These are phyloP conservation scores for Zeuzera pyrina DNA, from an alignment of 2,888 invertebrate genomes.

Conservation along the genomic window DNA sequence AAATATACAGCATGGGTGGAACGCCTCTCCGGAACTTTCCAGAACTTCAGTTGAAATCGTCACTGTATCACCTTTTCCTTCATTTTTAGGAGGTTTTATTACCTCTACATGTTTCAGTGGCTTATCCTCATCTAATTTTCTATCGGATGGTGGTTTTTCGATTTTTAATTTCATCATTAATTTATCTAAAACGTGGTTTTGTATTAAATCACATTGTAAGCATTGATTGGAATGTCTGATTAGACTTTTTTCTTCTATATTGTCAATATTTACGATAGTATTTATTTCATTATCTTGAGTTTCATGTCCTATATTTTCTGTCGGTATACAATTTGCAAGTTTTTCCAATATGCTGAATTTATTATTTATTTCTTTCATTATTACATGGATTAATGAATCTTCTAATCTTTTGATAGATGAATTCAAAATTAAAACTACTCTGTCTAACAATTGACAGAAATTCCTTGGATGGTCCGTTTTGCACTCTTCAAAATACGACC, in stretches of 20 bases:
- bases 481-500: slow-evolving; percentile 24
- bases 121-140: slow-evolving; percentile 6
- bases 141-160: slow-evolving; percentile 10
- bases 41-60: too few relatives aligned
- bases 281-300: slow-evolving; percentile 1
- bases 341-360: slow-evolving; percentile 9
- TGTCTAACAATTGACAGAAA: slow-evolving; percentile 39
- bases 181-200: slow-evolving; percentile 39
- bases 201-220: slow-evolving; percentile 42
- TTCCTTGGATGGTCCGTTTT: slow-evolving; percentile 19
- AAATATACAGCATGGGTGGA: too few relatives aligned
- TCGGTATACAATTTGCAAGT: not conserved
- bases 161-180: slow-evolving; percentile 30
- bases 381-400: slow-evolving; percentile 36
- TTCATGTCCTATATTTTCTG: not conserved
- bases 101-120: slow-evolving; percentile 31
- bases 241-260: slow-evolving; percentile 8
- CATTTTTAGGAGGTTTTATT: slow-evolving; percentile 17
- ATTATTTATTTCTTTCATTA: slow-evolving; percentile 38
- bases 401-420: slow-evolving; percentile 38
- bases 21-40: not conserved
- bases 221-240: slow-evolving; percentile 17
- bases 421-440: slow-evolving; percentile 34
- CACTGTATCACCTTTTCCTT: slow-evolving; percentile 22
- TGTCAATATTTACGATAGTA: slow-evolving; percentile 15